Percentiles rank a stretch among this genome's conserved stretches.
phyloP scores from a whole-genome alignment of 2,113 vertebrate genomes.

The Coreoperca whiteheadi region DNA sequence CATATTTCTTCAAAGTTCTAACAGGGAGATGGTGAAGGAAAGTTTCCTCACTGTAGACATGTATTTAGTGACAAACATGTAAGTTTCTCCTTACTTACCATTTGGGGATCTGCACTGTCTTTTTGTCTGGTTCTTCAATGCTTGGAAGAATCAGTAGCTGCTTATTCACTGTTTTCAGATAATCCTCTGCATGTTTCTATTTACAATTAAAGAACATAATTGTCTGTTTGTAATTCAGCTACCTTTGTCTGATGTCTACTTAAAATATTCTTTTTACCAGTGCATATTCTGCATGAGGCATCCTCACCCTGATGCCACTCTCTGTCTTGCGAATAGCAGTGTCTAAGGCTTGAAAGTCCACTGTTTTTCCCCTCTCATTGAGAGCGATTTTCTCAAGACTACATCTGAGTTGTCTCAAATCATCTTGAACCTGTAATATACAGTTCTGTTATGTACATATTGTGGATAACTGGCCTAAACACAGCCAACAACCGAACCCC shows the following conservation, averaged over 20 bases:
- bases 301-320: constrained; percentile 76
- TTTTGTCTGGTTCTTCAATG: constrained; percentile 64
- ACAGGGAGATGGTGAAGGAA: neutral
- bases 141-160: constrained; percentile 80
- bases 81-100: constrained; percentile 62
- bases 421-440: constrained; percentile 85
- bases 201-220: constrained; percentile 19
- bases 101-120: constrained; percentile 57
- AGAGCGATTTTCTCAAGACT: constrained; percentile 66
- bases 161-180: constrained; percentile 80
- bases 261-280: neutral
- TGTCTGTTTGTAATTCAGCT: neutral
- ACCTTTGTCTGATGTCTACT: neutral
- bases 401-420: constrained; percentile 82
- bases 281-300: neutral
- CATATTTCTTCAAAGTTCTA: constrained; percentile 3
- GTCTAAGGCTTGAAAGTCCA: constrained; percentile 81
- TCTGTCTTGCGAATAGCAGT: constrained; percentile 81
- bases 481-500: neutral
- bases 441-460: neutral
- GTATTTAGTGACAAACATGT: neutral
- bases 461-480: neutral
- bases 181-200: constrained; percentile 87
- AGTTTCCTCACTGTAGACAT: neutral
- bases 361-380: constrained; percentile 30